Base-by-base conservation (phyloP, 1,140 invertebrate genomes). In the Akabosia matsudoensis region DNA sequence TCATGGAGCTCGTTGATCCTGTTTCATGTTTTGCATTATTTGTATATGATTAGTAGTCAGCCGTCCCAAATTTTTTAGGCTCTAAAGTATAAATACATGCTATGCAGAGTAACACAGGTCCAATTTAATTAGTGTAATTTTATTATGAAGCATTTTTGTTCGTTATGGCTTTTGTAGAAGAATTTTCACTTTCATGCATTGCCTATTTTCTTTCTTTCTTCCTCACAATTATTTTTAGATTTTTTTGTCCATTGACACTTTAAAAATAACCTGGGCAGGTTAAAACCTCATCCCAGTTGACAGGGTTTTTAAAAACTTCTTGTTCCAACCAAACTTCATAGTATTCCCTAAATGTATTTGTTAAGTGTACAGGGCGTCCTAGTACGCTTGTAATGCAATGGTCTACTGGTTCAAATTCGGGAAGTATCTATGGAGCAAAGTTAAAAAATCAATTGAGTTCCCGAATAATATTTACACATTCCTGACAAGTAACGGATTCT, bases 281-380 rank as follows among this genome's bases (percentile, higher is more conserved):
- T 18, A 74, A 28, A 26, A 81, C 37, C 34, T 79, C 78, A 37
- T 81, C 80, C 80, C 80, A 81, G 64, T 81, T 74, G n/a, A 79
- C 70, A 26, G 80, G 80, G 74, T 81, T 91, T 82, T 94, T 91
- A 85, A 95, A 98, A 2, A 99, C 97, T 88, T 99, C 97, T 83
- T 96, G 91, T 82, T 99, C 92, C 30, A 99, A 86, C 97, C 97
- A 99, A 14, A 93, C 84, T 83, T 97, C 93, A 85, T 99, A 99
- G 85, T 99, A 95, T 79, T 92, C 90, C 86, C 97, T 97, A 83
- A 99, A 99, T 83, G 97, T 95, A 33, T 96, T 93, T 31, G 93
- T 96, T 70, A 99, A 87, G 82, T 97, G 93, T 71, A 93, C 82
- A 0, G 85, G 83, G 67, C 86, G 86, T 30, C 94, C 93, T 3